These are phyloP conservation scores for Agrotis puta DNA, from an alignment of 2,888 invertebrate genomes.

Conservation along the genomic window DNA sequence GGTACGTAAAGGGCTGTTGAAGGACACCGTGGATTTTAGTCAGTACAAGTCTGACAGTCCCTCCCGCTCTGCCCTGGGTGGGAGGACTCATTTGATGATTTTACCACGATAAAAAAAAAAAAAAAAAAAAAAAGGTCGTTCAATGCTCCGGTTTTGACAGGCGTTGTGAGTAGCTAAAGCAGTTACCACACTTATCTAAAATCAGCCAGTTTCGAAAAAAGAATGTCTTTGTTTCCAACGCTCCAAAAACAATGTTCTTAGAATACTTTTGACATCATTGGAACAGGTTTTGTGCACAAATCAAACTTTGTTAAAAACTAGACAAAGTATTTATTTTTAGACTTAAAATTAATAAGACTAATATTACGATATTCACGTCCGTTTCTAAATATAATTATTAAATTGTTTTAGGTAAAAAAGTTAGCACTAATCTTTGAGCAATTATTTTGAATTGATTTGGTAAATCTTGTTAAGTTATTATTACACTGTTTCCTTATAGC, in stretches of 20 bases:
- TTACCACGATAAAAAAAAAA: too few species aligned
- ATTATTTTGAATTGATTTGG: slow-evolving; percentile 8
- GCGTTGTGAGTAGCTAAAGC: background rate
- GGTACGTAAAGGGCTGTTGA: too few species aligned
- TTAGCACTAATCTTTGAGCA: background rate
- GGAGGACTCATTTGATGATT: too few species aligned
- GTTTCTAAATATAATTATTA: background rate
- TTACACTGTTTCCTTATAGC: background rate
- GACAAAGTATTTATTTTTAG: background rate
- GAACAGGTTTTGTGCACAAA: slow-evolving; percentile 2
- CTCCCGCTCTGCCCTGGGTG: too few species aligned
- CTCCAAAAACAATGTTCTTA: background rate
- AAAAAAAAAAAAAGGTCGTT: too few species aligned
- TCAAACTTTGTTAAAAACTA: slow-evolving; percentile 13
- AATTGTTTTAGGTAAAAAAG: slow-evolving; percentile 17
- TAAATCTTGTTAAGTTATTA: background rate
- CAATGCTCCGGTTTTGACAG: background rate
- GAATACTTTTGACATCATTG: slow-evolving; percentile 1
- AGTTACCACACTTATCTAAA: slow-evolving; percentile 8
- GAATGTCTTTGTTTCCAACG: slow-evolving; percentile 10
- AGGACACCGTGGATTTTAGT: too few species aligned
- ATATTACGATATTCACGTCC: background rate
- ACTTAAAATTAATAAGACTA: background rate
- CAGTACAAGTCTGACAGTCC: too few species aligned
- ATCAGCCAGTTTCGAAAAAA: slow-evolving; percentile 4